Evolutionary conservation across 2,113 vertebrate genomes (phyloP).

Genomic region (Lontra canadensis): DNA sequence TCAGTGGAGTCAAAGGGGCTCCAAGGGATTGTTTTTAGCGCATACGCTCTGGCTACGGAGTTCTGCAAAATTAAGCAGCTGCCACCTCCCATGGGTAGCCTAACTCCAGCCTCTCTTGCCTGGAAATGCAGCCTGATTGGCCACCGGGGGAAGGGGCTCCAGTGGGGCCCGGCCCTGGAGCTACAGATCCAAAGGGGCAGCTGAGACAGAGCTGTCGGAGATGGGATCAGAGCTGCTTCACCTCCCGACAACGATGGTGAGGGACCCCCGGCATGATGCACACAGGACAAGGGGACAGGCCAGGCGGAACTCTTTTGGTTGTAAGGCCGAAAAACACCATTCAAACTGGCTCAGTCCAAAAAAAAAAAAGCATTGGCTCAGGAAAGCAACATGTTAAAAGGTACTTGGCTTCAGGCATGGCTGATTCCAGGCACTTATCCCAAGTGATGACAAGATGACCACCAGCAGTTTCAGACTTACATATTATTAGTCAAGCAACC

Average conservation of each 20-base stretch:
- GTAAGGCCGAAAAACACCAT: not conserved
- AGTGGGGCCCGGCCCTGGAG: not conserved
- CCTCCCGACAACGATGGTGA: not conserved
- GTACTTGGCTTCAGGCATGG: not conserved
- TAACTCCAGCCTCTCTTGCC: not conserved
- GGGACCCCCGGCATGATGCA: not conserved
- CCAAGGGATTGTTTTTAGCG: not conserved
- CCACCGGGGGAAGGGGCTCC: not conserved
- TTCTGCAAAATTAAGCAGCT: conserved; percentile 60
- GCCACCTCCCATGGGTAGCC: not conserved
- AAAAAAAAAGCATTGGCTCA: not conserved
- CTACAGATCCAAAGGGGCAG: not conserved
- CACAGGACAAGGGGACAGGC: not conserved
- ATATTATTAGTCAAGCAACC: not conserved
- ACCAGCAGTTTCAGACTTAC: not conserved
- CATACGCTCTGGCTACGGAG: not conserved
- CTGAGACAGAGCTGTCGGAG: not conserved
- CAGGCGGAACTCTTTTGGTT: not conserved
- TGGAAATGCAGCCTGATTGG: not conserved
- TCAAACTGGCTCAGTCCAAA: not conserved
- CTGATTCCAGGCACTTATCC: not conserved
- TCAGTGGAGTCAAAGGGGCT: not conserved
- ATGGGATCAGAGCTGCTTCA: not conserved
- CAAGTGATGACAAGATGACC: not conserved
- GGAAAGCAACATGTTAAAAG: not conserved